A percentile compares a stretch with the other conserved stretches of the same genome.
Conservation (phyloP, 2,113 vertebrate genomes). For the Spermophilus dauricus region DNA sequence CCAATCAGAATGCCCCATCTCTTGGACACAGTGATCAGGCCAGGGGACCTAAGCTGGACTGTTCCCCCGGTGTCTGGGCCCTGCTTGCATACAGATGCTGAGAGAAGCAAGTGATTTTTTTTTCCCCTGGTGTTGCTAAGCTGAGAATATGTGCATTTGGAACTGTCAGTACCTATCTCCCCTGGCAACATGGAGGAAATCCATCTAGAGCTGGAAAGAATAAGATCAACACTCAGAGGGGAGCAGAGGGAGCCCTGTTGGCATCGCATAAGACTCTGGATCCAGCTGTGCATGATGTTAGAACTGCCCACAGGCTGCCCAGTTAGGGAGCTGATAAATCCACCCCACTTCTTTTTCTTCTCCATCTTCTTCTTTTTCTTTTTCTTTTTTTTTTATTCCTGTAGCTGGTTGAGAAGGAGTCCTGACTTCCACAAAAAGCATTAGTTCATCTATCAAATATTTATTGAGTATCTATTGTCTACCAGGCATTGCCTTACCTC, state of each 20-base stretch:
- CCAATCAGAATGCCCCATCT: not conserved
- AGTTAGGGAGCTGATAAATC: not conserved
- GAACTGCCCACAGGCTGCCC: not conserved
- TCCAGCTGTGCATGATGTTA: not conserved
- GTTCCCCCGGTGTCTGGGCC: not conserved
- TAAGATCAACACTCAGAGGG: not conserved
- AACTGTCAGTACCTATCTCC: constrained; percentile 69
- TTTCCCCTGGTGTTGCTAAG: constrained; percentile 44
- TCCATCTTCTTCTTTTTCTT: not conserved
- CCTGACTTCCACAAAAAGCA: not conserved
- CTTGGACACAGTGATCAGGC: not conserved
- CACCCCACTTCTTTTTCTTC: not conserved
- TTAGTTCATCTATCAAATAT: not conserved
- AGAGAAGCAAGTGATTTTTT: constrained; percentile 41
- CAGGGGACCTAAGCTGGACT: not conserved
- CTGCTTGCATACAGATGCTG: not conserved
- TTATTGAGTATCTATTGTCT: not conserved
- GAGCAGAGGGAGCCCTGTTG: not conserved
- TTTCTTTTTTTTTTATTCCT: not conserved
- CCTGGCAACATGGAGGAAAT: constrained; percentile 74
- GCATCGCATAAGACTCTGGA: not conserved
- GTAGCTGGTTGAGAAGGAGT: constrained; percentile 16
- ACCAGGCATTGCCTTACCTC: not conserved
- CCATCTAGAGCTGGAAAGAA: constrained; percentile 44
- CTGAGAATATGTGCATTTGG: constrained; percentile 57